Percentiles rank a stretch among this genome's conserved stretches.
phyloP scores from a whole-genome alignment of 1,140 invertebrate species.

The Hydropsyche tenuis region DNA sequence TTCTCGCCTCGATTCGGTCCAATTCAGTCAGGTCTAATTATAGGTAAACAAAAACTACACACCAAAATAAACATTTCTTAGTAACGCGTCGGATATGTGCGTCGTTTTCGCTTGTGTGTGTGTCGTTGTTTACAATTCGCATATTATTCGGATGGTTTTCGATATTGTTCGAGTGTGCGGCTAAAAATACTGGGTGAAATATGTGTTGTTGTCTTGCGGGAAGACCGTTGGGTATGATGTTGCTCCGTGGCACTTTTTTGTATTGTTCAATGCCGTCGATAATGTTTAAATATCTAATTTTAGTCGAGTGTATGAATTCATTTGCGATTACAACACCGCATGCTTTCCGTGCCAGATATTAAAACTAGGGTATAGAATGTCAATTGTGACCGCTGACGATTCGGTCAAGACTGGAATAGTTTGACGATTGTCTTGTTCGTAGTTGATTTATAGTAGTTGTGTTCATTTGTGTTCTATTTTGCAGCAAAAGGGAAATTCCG shows the following conservation, averaged over 20 bases:
- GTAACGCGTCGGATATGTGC: background rate
- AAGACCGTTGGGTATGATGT: no score
- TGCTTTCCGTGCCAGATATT: background rate
- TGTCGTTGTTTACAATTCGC: background rate
- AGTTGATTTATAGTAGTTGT: background rate
- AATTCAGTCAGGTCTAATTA: background rate
- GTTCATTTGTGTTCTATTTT: constrained; percentile 17
- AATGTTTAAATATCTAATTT: background rate
- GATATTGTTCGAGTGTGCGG: no score
- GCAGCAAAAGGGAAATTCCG: constrained; percentile 54
- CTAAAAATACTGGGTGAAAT: no score
- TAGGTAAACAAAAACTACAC: background rate
- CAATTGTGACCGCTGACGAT: background rate
- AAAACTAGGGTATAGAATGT: constrained; percentile 2
- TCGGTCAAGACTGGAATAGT: background rate
- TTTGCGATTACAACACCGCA: background rate
- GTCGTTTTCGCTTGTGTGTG: background rate
- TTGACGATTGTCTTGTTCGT: no score
- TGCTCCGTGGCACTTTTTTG: background rate
- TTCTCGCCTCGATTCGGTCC: background rate
- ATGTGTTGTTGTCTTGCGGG: no score
- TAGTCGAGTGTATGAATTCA: background rate
- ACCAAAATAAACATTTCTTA: background rate
- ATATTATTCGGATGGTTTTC: no score
- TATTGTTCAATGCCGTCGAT: background rate